Conservation (phyloP, 2,888 invertebrate genomes). For the Apodemia mormo region DNA sequence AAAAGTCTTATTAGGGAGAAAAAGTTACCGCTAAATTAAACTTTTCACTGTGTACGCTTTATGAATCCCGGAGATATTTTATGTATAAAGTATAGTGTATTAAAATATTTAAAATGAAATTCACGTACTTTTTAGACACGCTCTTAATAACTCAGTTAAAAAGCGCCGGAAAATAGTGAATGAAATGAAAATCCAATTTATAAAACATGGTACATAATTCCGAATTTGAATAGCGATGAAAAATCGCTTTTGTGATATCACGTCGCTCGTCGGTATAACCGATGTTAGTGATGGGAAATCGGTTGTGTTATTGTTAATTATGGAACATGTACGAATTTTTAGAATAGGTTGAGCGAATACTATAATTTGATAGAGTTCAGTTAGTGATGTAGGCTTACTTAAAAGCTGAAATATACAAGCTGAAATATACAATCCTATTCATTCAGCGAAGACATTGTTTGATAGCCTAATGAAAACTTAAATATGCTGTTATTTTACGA, state of each 20-base stretch:
- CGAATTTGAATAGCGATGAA: slow-evolving; percentile 17
- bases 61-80: not conserved
- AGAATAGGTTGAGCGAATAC: too few species aligned
- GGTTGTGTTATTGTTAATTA: not conserved
- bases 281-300: slow-evolving; percentile 4
- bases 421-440: too few species aligned
- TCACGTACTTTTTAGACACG: slow-evolving; percentile 16
- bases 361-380: too few species aligned
- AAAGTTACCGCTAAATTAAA: not conserved
- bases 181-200: slow-evolving; percentile 18
- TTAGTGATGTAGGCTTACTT: too few species aligned
- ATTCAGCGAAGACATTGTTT: too few species aligned
- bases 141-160: slow-evolving; percentile 17
- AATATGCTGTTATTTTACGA: too few species aligned
- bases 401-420: too few species aligned
- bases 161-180: slow-evolving; percentile 18
- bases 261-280: not conserved
- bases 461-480: too few species aligned
- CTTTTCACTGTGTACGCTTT: not conserved
- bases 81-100: slow-evolving; percentile 8
- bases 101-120: slow-evolving; percentile 11
- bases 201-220: slow-evolving; percentile 18
- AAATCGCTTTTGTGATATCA: slow-evolving; percentile 16
- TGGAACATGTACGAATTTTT: too few species aligned
- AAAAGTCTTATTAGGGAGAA: not conserved